Evolutionary conservation across 1,140 invertebrate species (phyloP), one percentile per base, ranked within the genome.

Genomic region (Agrilus planipennis): DNA sequence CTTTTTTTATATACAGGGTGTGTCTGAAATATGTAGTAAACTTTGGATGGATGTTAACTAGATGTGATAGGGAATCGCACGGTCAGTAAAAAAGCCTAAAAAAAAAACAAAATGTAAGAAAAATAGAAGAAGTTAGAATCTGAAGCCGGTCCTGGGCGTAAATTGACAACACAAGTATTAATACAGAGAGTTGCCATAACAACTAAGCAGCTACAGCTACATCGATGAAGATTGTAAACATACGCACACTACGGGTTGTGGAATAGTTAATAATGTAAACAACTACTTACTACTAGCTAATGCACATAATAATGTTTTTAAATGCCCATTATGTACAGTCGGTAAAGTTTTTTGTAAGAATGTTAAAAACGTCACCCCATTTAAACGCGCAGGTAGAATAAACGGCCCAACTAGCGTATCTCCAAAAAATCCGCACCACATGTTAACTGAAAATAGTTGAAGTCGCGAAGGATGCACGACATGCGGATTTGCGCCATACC

Each of bases 251-350:
- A 6, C 31, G 12, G 4, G 25, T 31, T n/a, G 27, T 40, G 3
- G 41, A 28, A 14, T 44, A 44, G 34, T 36, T 36, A 2, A 31
- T 27, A 10, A 41, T 28, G 22, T 44, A 25, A 25, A 25, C 6
- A 25, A 25, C n/a, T 25, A 7, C n/a, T 25, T 25, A 7, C n/a
- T 25, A 25, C 6, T 25, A 12, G 15, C 10, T 25, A 39, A 19
- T 12, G 4, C 25, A 2, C 20, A 20, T 14, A 11, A 19, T 15
- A 19, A 36, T 4, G 22, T 6, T 5, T 7, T 19, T 22, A 35
- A 21, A 36, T 36, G 19, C 9, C 10, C 21, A 36, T 4, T 20
- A 1, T 6, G 18, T 14, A 7, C n/a, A 25, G n/a, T 25, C 6
- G n/a, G 23, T 7, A 25, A 25, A 7, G 7, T 7, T 25, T 7